These are phyloP conservation scores for Odocoileus hemionus DNA, from an alignment of 2,113 vertebrate species.

Conservation along the genomic window DNA sequence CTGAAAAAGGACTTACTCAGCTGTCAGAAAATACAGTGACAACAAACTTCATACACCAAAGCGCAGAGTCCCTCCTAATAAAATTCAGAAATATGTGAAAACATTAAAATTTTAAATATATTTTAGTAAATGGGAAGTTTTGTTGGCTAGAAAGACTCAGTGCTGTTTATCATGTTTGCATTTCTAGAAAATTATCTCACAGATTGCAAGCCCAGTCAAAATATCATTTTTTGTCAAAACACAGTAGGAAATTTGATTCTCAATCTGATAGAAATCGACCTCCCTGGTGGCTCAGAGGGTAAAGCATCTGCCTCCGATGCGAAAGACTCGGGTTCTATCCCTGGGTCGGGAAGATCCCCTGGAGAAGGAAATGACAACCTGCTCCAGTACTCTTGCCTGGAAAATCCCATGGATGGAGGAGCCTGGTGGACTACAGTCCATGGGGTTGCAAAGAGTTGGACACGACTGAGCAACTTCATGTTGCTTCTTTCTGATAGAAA, in stretches of 20 bases:
- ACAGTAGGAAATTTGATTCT: background rate
- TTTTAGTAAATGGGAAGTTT: background rate
- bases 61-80: background rate
- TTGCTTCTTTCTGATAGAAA: background rate
- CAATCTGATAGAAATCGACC: background rate
- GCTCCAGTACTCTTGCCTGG: background rate
- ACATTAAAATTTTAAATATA: background rate
- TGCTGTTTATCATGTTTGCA: background rate
- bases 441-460: background rate
- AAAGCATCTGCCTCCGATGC: background rate
- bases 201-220: background rate
- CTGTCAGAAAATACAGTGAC: background rate
- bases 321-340: fast-evolving
- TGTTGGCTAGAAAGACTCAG: background rate
- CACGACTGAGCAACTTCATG: background rate
- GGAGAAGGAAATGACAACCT: background rate
- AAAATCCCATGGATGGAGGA: background rate
- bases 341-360: background rate
- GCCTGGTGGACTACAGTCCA: background rate
- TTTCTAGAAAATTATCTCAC: background rate
- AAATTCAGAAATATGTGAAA: background rate
- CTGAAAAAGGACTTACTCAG: background rate
- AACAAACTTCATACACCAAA: background rate
- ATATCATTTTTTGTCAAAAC: background rate
- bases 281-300: background rate